These are phyloP conservation scores for Cebus imitator DNA, from an alignment of 2,113 vertebrate genomes.

Conservation along the genomic window DNA sequence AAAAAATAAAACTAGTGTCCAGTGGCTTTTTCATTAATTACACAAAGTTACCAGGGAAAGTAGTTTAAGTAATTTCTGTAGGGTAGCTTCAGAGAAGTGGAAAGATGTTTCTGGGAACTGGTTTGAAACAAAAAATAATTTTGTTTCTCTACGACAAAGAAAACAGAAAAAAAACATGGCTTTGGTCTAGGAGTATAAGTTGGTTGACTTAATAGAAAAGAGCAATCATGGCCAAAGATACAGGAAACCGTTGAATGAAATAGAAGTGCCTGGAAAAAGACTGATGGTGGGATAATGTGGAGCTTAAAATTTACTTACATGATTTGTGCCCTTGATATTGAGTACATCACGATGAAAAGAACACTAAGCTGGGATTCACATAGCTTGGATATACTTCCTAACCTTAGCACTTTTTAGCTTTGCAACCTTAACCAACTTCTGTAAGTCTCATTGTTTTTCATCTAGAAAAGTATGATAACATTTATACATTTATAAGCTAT, in stretches of 20 bases:
- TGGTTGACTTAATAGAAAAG: background rate
- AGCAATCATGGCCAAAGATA: background rate
- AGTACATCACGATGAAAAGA: background rate
- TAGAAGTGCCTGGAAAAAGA: background rate
- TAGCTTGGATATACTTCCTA: background rate
- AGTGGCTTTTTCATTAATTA: background rate
- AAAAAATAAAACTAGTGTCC: background rate
- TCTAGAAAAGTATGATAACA: background rate
- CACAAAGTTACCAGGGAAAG: background rate
- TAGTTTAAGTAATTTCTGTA: background rate
- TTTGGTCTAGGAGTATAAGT: background rate
- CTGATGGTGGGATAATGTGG: background rate
- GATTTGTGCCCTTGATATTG: background rate
- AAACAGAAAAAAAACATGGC: background rate
- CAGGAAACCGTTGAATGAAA: background rate
- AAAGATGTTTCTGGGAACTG: background rate
- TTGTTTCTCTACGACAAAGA: background rate
- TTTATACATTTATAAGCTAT: background rate
- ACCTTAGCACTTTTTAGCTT: background rate
- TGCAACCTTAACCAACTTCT: background rate
- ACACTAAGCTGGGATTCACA: background rate
- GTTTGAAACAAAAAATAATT: background rate
- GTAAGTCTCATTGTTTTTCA: background rate
- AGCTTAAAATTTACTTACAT: background rate
- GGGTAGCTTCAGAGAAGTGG: background rate